A percentile compares a stretch with the other conserved stretches of the same genome.
Conservation (phyloP, 2,113 vertebrate species). For the Miniopterus natalensis region DNA sequence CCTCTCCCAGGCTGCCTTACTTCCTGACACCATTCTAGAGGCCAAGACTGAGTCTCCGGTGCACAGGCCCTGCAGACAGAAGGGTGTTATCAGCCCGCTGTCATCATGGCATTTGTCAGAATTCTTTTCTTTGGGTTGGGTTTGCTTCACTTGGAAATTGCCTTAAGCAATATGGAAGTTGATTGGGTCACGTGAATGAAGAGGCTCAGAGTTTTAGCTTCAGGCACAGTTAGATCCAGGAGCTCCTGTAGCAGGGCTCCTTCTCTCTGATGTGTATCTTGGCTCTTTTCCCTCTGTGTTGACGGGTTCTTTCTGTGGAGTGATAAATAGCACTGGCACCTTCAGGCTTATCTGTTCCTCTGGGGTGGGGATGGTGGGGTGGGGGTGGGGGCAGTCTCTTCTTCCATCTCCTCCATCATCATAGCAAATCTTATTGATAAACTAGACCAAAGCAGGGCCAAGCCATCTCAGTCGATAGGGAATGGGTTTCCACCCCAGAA, state of each 20-base stretch:
- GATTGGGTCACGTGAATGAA: neutral
- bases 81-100: neutral
- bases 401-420: neutral
- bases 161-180: neutral
- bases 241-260: neutral
- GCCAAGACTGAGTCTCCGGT: neutral
- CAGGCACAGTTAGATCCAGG: neutral
- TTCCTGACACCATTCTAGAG: neutral
- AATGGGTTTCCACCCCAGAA: neutral
- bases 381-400: neutral
- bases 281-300: neutral
- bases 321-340: neutral
- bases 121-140: conserved; percentile 34
- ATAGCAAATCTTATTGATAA: neutral
- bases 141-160: conserved; percentile 46
- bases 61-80: neutral
- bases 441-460: neutral
- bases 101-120: neutral
- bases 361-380: neutral
- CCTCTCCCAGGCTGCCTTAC: neutral
- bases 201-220: neutral
- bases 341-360: neutral
- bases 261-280: neutral
- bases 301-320: neutral
- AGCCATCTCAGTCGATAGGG: neutral